Evolutionary conservation across 2,797 vertebrate species (phyloP), one percentile per base, ranked within the genome.

Genomic region (Sebastes nivosus): DNA sequence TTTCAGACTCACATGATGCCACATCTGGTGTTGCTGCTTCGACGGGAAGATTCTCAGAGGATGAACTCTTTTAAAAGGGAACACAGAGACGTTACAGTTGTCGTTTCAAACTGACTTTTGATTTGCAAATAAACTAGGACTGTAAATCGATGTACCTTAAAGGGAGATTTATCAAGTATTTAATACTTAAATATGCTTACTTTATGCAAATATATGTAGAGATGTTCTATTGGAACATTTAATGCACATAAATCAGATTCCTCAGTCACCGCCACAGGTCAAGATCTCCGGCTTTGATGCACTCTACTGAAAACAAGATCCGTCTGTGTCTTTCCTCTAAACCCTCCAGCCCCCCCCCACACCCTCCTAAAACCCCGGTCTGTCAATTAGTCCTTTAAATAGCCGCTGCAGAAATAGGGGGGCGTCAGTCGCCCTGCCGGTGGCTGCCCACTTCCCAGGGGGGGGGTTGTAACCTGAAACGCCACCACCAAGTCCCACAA

Each of bases 311-410:
- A 66, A 24, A 74, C 52, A 70, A 18, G 27, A 32, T 46, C 24
- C 3, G 10, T 72, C 74, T 30, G 25, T 50, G 61, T 54, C 25
- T 32, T 10, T 72, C 68, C 36, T 71, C 32, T 46, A 46, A 30
- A 12, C 34, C 34, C 30, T 0, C 6, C 46, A 27, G 22, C 12
- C 27, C 4, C 54, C 6, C 12, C 32, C 8, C n/a, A 13, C 24
- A 70, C 32, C 34, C 76, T 60, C 30, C 74, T n/a, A 36, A n/a
- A 46, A 18, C 13, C 13, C 9, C 66, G 59, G 68, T 89, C 90
- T 91, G 92, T 92, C 94, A 95, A 72, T 94, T 83, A 88, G 68
- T 54, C 83, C 92, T 94, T 94, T 95, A 95, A 96, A 95, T 95
- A 96, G 94, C 87, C 4, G 30, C 80, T 85, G 90, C 91, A 91